A percentile compares a stretch with the other conserved stretches of the same genome.
These are phyloP conservation scores for Antennarius maculatus DNA, from an alignment of 2,797 vertebrate genomes.

Conservation along the genomic window DNA sequence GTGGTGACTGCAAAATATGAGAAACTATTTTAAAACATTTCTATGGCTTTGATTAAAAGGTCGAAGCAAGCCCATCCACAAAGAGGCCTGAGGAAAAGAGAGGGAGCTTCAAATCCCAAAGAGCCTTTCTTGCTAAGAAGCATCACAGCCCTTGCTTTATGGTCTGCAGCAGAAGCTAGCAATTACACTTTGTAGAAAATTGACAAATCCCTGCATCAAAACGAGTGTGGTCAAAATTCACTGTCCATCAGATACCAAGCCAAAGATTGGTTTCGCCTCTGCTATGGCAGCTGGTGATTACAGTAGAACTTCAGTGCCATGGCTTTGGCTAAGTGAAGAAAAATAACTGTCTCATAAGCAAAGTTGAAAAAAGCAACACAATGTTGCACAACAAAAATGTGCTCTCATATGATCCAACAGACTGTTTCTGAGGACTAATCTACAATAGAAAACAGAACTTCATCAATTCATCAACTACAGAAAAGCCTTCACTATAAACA, in stretches of 20 bases:
- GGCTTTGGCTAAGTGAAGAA: not conserved
- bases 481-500: not conserved
- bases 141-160: constrained; percentile 1
- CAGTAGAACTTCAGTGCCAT: not conserved
- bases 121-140: not conserved
- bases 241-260: not conserved
- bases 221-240: not conserved
- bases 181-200: not conserved
- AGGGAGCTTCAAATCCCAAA: not conserved
- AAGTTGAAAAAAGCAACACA: not conserved
- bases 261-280: not conserved
- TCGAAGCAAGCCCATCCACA: not conserved
- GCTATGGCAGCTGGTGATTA: not conserved
- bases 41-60: not conserved
- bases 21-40: not conserved
- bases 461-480: constrained; percentile 3
- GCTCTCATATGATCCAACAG: no score
- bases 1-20: not conserved
- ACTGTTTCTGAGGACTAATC: not conserved
- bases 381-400: no score
- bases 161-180: not conserved
- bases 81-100: not conserved
- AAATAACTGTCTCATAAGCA: not conserved
- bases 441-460: not conserved
- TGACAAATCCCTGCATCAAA: not conserved